phyloP scores from a whole-genome alignment of 2,888 invertebrate genomes.

The Drosophila silvestris region DNA sequence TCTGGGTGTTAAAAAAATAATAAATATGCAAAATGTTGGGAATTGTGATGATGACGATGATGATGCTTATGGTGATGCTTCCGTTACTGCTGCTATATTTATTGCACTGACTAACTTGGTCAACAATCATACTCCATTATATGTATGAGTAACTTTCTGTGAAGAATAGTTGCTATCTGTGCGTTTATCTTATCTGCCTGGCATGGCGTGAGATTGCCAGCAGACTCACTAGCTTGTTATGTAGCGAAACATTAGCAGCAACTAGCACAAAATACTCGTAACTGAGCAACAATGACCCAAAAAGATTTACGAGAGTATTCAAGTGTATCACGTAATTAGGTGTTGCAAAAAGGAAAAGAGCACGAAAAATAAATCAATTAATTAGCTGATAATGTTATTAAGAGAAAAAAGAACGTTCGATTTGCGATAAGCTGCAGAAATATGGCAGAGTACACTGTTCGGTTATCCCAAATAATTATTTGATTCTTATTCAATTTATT shows the following conservation, averaged over 20 bases:
- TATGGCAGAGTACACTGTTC: not conserved
- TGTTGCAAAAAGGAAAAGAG: slow-evolving; percentile 29
- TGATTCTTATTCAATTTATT: not conserved
- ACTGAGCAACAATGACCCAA: slow-evolving; percentile 60
- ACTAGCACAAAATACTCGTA: slow-evolving; percentile 46
- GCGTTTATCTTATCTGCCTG: slow-evolving; percentile 45
- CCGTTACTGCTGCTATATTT: slow-evolving; percentile 30
- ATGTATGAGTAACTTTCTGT: slow-evolving; percentile 1
- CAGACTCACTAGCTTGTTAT: slow-evolving; percentile 28
- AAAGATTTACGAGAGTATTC: slow-evolving; percentile 55
- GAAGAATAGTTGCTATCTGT: slow-evolving; percentile 30
- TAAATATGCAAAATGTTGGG: slow-evolving; percentile 55
- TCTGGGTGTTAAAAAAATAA: slow-evolving; percentile 27
- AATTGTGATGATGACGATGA: slow-evolving; percentile 5
- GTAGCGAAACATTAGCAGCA: slow-evolving; percentile 24
- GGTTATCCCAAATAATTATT: not conserved
- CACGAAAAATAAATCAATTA: slow-evolving; percentile 39
- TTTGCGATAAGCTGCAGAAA: not conserved
- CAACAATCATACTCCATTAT: slow-evolving; percentile 32
- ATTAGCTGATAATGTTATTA: slow-evolving; percentile 35
- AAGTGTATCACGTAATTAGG: slow-evolving; percentile 53
- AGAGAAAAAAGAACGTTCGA: not conserved
- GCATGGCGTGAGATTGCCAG: slow-evolving; percentile 21
- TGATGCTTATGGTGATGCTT: slow-evolving; percentile 12
- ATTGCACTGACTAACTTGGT: slow-evolving; percentile 47